phyloP scores from a whole-genome alignment of 2,113 vertebrate genomes.

The Sylvilagus bachmani region DNA sequence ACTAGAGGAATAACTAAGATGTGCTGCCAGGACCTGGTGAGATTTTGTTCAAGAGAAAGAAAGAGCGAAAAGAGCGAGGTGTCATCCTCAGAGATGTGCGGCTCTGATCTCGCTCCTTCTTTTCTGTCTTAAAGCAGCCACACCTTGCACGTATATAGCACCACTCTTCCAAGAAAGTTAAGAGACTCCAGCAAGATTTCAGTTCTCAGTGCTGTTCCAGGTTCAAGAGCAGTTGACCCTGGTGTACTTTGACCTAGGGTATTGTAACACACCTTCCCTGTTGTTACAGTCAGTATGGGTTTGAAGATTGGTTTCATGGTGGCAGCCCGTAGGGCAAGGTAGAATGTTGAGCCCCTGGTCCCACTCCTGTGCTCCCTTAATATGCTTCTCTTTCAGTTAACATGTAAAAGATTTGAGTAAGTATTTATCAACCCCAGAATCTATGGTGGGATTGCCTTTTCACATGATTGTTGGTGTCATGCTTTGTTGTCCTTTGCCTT shows the following conservation, averaged over 20 bases:
- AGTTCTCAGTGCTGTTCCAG: neutral
- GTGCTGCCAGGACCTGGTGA: neutral
- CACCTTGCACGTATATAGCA: neutral
- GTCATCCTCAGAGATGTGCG: neutral
- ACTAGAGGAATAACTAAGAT: neutral
- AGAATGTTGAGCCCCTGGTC: neutral
- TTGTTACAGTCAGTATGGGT: neutral
- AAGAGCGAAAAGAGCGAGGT: neutral
- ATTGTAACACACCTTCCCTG: accelerated
- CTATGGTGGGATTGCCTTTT: slow-evolving; percentile 29
- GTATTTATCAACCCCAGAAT: neutral
- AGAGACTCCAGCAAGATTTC: neutral
- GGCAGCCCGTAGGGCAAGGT: neutral
- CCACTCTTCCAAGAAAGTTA: neutral
- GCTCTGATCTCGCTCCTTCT: neutral
- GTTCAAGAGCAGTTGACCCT: neutral
- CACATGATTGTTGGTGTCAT: neutral
- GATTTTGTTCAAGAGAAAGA: slow-evolving; percentile 27
- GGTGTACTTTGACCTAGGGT: neutral
- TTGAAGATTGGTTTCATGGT: neutral
- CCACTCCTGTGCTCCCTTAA: neutral
- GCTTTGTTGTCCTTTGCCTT: neutral
- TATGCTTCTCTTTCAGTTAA: neutral
- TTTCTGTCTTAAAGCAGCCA: neutral
- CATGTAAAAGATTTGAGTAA: neutral